Evolutionary conservation across 1,140 invertebrate genomes (phyloP).

Genomic region (Cryptotermes secundus): DNA sequence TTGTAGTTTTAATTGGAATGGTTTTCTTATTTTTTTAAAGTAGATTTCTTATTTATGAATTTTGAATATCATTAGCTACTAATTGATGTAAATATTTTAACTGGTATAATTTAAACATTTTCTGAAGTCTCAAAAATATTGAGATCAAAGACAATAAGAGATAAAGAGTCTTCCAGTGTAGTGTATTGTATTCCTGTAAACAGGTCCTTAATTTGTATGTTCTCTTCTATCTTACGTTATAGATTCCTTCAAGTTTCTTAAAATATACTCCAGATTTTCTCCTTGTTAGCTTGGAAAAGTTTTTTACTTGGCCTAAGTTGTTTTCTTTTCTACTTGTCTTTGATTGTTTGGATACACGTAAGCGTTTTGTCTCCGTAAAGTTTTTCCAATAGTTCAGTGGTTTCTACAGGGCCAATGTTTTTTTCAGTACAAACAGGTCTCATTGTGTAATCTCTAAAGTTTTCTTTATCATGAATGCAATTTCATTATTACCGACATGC

Average conservation of each 20-base stretch:
- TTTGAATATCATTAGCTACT: too few species aligned
- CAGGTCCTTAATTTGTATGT: background rate
- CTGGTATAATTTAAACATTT: too few species aligned
- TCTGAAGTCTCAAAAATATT: too few species aligned
- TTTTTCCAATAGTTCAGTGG: constrained; percentile 1
- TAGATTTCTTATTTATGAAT: too few species aligned
- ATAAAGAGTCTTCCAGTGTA: background rate
- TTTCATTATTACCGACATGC: background rate
- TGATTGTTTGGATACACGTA: constrained; percentile 7
- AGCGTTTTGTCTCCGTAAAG: background rate
- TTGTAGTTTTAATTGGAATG: too few species aligned
- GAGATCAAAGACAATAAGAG: too few species aligned
- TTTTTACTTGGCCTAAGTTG: background rate
- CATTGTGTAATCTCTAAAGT: background rate
- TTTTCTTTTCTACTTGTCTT: background rate
- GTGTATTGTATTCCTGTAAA: background rate
- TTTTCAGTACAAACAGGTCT: background rate
- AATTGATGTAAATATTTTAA: too few species aligned
- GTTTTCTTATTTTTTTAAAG: too few species aligned
- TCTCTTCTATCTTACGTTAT: background rate
- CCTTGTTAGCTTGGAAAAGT: background rate
- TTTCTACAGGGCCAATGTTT: background rate
- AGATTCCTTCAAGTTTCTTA: background rate
- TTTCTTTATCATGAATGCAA: background rate
- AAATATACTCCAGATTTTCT: background rate